Conservation (phyloP, 35 echinoderm and acorn worm genomes). For the Anneissia japonica region DNA sequence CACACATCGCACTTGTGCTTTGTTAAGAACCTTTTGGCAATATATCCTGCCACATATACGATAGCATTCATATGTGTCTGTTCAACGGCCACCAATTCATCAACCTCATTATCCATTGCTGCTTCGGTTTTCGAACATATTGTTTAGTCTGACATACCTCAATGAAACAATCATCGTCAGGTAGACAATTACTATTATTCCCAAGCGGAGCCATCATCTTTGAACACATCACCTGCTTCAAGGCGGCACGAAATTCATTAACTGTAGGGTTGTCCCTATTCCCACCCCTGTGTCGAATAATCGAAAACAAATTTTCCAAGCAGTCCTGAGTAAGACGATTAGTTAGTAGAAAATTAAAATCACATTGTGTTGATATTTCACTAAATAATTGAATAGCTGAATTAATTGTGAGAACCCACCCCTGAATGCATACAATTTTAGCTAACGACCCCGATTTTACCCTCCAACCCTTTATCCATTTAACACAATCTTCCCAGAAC, state of each 20-base stretch:
- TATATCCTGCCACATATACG: conserved; percentile 11
- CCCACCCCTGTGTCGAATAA: neutral
- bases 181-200: neutral
- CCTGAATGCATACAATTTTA: neutral
- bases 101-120: neutral
- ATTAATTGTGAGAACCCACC: neutral
- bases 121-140: neutral
- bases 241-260: neutral
- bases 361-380: neutral
- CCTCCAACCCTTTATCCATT: conserved; percentile 7
- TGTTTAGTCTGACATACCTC: neutral
- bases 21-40: conserved; percentile 1
- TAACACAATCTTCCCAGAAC: no score
- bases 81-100: neutral
- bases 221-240: neutral
- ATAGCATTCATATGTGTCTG: conserved; percentile 14
- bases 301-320: conserved; percentile 12
- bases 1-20: conserved; percentile 3
- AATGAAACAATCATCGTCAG: neutral
- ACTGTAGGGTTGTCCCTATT: neutral
- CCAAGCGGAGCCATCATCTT: conserved; percentile 3
- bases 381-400: no score
- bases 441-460: neutral
- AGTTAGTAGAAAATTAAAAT: conserved; percentile 16
- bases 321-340: conserved; percentile 11